phyloP scores from a whole-genome alignment of 2,113 vertebrate species.

The Lasiurus cinereus region DNA sequence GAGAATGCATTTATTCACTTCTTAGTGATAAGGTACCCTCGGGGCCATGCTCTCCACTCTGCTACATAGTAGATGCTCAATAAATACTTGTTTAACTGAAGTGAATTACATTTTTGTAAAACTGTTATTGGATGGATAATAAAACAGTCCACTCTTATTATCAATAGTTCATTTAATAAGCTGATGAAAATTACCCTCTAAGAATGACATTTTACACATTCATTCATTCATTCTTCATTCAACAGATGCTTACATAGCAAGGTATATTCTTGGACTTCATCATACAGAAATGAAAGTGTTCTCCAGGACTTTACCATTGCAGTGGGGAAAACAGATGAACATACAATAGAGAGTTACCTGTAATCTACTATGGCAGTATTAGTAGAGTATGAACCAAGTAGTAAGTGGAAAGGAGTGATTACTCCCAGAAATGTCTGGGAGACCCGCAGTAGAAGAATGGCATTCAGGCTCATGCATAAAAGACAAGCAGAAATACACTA shows the following conservation, averaged over 20 bases:
- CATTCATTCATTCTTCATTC: constrained; percentile 2
- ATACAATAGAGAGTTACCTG: background rate
- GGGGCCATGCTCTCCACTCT: background rate
- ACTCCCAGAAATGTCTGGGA: background rate
- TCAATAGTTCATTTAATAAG: background rate
- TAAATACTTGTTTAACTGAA: background rate
- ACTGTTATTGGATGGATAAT: background rate
- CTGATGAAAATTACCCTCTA: constrained; percentile 1
- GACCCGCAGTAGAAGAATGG: background rate
- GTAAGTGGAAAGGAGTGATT: background rate
- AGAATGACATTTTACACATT: background rate
- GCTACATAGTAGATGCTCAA: background rate
- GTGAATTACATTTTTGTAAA: background rate
- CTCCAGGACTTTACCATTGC: background rate
- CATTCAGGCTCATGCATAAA: background rate
- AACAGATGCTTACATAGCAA: background rate
- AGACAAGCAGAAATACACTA: background rate
- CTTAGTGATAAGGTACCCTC: background rate
- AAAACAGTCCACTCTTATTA: background rate
- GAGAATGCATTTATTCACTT: constrained; percentile 32
- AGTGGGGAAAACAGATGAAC: background rate
- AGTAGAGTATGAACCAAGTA: background rate
- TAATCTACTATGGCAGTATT: background rate
- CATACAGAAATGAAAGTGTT: background rate
- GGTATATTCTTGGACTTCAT: background rate